These are phyloP conservation scores for Atherinosoma microstoma DNA, from an alignment of 2,797 vertebrate species.

Conservation along the genomic window DNA sequence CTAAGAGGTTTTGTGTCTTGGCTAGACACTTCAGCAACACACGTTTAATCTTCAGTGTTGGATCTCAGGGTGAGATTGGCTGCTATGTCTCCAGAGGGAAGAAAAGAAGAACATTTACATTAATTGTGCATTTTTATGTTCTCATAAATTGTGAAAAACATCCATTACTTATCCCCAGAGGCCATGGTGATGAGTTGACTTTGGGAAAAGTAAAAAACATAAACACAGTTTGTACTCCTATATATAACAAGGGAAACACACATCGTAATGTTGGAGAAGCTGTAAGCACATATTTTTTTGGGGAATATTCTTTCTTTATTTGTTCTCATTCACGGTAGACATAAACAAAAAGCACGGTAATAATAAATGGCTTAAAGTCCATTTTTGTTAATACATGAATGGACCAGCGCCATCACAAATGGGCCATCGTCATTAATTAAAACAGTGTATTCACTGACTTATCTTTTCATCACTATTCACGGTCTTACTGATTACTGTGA, in stretches of 20 bases:
- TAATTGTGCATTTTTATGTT: conserved; percentile 3
- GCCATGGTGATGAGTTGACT: not conserved
- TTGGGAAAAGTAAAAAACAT: not conserved
- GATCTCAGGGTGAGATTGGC: conserved; percentile 3
- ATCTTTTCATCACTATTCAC: not conserved
- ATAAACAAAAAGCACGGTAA: not conserved
- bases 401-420: not conserved
- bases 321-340: not conserved
- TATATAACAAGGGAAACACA: not conserved
- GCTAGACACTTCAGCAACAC: not conserved
- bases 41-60: conserved; percentile 6
- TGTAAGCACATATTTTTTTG: not conserved
- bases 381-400: not conserved
- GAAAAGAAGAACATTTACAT: not conserved
- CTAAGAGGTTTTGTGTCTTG: conserved; percentile 7
- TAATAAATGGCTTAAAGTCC: not conserved
- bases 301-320: not conserved
- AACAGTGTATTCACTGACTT: not conserved
- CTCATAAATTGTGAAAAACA: not conserved
- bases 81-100: not conserved
- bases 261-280: not conserved
- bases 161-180: not conserved
- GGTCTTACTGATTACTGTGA: not conserved
- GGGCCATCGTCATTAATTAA: not conserved
- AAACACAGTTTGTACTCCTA: not conserved